phyloP scores from a whole-genome alignment of 1,140 invertebrate species.

The Stegodyphus dumicola region DNA sequence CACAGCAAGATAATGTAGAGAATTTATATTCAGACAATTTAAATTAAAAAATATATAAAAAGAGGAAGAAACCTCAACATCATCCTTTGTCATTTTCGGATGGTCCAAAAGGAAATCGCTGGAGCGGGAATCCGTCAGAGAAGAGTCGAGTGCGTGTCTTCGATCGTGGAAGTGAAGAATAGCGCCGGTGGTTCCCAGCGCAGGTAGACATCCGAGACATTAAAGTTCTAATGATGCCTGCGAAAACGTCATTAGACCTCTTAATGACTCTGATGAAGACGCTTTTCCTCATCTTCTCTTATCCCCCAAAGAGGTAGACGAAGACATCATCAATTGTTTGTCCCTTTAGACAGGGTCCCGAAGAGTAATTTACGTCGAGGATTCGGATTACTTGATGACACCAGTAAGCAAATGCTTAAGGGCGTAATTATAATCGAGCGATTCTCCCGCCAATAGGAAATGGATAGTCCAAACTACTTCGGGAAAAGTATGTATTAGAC shows the following conservation, averaged over 20 bases:
- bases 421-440: constrained; percentile 57
- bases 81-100: too few species aligned
- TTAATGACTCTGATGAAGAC: constrained; percentile 54
- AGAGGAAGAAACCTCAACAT: too few species aligned
- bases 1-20: too few species aligned
- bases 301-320: constrained; percentile 33
- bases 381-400: constrained; percentile 56
- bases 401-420: constrained; percentile 56
- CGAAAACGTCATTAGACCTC: constrained; percentile 54
- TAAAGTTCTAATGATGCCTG: constrained; percentile 57
- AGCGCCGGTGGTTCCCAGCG: neutral
- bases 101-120: too few species aligned
- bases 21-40: too few species aligned
- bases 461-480: constrained; percentile 46
- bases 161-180: neutral
- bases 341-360: constrained; percentile 54
- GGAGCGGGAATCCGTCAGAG: neutral
- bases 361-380: constrained; percentile 49
- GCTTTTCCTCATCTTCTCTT: neutral
- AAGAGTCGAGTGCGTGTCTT: neutral
- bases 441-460: constrained; percentile 48
- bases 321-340: constrained; percentile 60
- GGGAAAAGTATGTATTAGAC: constrained; percentile 53
- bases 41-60: too few species aligned
- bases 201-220: constrained; percentile 57